Base-by-base conservation (phyloP, 2,113 vertebrate genomes). In the Onychostoma macrolepis region DNA sequence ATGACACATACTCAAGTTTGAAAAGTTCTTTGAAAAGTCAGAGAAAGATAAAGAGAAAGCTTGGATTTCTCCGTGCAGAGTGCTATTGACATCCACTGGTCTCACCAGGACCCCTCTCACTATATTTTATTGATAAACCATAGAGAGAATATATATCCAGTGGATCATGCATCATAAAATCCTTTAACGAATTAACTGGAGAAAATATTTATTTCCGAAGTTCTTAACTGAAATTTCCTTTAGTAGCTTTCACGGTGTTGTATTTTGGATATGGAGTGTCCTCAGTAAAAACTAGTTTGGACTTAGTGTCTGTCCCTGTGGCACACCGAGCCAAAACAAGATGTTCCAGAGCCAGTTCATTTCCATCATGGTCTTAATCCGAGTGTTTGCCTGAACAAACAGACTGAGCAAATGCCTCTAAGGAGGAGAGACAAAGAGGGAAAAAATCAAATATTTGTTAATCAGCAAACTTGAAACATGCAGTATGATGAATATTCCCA, bases 381-480 rank as follows among this genome's bases (percentile, higher is more conserved):
- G 75, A 43, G 88, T 84, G 65, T 90, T 93, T 93, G 92, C 88
- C 88, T 92, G 76, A 90, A 91, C 92, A 95, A 94, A 95, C 86
- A 88, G 36, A 24, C 69, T 33, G 48, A 43, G 56, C 69, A 92
- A 93, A 90, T 78, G 89, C 85, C 85, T 61, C 38, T 43, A 87
- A 90, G 80, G 81, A 67, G 80, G 53, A 83, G 33, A 19, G 33
- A 74, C 41, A 63, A 80, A 86, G 79, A 81, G 91, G 28, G 26
- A 28, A 90, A 69, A 71, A 85, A 83, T 92, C 90, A 89, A 94
- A 94, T 94, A 94, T 77, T 87, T 90, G 91, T 91, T 93, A 94
- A 94, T 94, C 93, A 95, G 94, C 92, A 93, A 93, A 93, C 89
- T 92, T 92, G 90, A 93, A 94, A 93, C 89, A 94, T 94, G 89